Base-by-base conservation (phyloP, 2,888 invertebrate genomes). In the Noctua comes region DNA sequence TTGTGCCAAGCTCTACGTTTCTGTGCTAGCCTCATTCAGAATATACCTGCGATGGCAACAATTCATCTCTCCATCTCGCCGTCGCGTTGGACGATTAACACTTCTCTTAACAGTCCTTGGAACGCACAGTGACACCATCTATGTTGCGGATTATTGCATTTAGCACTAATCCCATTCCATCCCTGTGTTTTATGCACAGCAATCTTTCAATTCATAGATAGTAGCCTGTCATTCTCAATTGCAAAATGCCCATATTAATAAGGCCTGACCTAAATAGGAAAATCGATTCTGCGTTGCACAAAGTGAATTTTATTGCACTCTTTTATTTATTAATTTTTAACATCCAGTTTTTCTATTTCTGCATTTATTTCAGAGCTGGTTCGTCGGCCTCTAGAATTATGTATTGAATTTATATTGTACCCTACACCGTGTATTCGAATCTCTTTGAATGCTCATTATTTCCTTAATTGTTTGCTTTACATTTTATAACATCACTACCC, bases 141-240 rank as follows among this genome's bases (percentile, higher is more conserved):
- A 40, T 27, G 24, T 27, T 48, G 24, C 31, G 21, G 51, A 82
- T 68, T 70, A 54, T 66, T 7, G 16, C 6, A 43, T n/a, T 75
- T 66, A 66, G 24, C 51, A 27, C 6, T 36, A 21, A 59, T 68
- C 70, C 68, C 31, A 86, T 73, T 82, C 78, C 84, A 75, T 78
- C 86, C 68, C 86, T 84, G 84, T 81, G 51, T 79, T 76, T 85
- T 83, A 73, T 83, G 80, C 76, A 73, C 68, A 68, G 74, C 66
- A 86, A 86, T 85, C 68, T 86, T 86, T 86, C 86, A 83, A 86
- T 84, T 84, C 78, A 84, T 84, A 85, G 82, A 84, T 73, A 80
- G 69, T 51, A 16, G 81, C 70, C 68, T 84, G 75, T 83, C 83
- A 86, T 83, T 82, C 70, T 86, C 84, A 84, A 84, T 84, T 84